A percentile compares a stretch with the other conserved stretches of the same genome.
Conservation (phyloP, 2,113 vertebrate genomes). For the Ploceus nigricollis region DNA sequence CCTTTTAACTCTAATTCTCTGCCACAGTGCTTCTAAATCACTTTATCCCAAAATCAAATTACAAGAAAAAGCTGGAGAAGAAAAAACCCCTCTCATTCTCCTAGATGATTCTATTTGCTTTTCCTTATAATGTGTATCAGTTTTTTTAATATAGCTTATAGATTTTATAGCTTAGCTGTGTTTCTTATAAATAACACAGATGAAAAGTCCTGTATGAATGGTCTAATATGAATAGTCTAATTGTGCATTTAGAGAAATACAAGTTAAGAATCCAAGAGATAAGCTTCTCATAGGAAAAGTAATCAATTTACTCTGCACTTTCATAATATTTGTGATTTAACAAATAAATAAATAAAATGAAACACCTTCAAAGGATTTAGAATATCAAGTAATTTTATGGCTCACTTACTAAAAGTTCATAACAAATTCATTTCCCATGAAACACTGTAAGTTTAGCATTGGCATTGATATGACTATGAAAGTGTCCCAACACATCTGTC, state of each 20-base stretch:
- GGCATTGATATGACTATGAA: not conserved
- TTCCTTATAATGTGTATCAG: not conserved
- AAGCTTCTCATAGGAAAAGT: not conserved
- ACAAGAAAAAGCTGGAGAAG: not conserved
- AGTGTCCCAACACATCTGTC: not conserved
- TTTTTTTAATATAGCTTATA: not conserved
- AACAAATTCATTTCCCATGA: not conserved
- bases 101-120: not conserved
- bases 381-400: not conserved
- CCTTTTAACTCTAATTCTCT: constrained; percentile 10
- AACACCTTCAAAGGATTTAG: not conserved
- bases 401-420: not conserved
- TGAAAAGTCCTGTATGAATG: not conserved
- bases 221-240: not conserved
- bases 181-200: not conserved
- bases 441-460: not conserved
- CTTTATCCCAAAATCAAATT: constrained; percentile 45
- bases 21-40: constrained; percentile 18
- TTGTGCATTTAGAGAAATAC: not conserved
- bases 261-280: not conserved
- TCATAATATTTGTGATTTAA: not conserved
- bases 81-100: not conserved
- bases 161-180: not conserved
- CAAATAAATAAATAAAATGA: not conserved
- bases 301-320: not conserved